These are phyloP conservation scores for Myripristis murdjan DNA, from an alignment of 2,797 vertebrate genomes.

Conservation along the genomic window DNA sequence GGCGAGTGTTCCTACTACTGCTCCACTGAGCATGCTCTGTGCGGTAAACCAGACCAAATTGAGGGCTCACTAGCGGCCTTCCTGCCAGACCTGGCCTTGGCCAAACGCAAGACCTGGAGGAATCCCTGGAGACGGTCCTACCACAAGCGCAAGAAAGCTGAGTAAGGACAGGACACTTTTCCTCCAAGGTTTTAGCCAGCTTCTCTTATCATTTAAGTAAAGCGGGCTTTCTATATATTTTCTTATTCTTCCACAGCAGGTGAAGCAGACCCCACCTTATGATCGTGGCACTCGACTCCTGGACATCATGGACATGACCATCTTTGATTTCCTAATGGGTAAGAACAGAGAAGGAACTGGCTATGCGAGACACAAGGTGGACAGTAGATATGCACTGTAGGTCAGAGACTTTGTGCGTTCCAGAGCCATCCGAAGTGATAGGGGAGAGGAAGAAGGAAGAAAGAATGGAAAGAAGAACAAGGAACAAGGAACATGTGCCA, in stretches of 20 bases:
- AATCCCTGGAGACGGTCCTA: constrained; percentile 99
- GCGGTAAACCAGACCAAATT: constrained; percentile 96
- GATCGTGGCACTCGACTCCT: constrained; percentile 92
- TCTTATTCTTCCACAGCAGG: constrained; percentile 66
- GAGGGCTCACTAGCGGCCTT: constrained; percentile 97
- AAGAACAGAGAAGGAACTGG: constrained; percentile 31
- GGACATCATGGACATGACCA: constrained; percentile 98
- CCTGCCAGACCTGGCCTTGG: constrained; percentile 94
- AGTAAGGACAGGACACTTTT: constrained; percentile 83
- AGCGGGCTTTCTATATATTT: no score
- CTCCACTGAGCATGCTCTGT: constrained; percentile 96
- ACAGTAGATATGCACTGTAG: no score
- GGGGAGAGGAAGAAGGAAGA: background rate
- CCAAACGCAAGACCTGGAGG: constrained; percentile 98
- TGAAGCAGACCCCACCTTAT: constrained; percentile 96
- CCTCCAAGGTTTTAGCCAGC: no score
- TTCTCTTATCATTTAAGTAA: no score
- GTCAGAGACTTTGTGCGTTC: no score
- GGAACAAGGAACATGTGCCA: background rate
- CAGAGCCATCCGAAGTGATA: background rate
- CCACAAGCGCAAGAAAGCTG: constrained; percentile 98
- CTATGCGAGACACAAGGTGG: background rate
- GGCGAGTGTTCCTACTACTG: constrained; percentile 99
- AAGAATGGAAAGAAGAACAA: background rate
- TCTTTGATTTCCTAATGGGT: constrained; percentile 99